A percentile compares a stretch with the other conserved stretches of the same genome.
These are phyloP conservation scores for Limosa lapponica DNA, from an alignment of 2,797 vertebrate genomes.

Conservation along the genomic window DNA sequence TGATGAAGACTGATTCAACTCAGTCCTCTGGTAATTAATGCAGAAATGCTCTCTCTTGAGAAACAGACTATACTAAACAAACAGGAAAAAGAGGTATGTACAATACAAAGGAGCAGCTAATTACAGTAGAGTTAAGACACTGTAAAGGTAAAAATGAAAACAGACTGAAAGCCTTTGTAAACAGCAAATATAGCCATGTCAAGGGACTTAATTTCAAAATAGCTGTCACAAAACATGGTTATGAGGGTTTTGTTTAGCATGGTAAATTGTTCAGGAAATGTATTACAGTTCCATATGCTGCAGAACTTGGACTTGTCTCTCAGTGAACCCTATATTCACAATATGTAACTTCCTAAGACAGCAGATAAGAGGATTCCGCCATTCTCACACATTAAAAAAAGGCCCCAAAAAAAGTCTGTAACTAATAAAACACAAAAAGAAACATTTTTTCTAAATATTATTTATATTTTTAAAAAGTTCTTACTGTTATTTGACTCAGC, in stretches of 20 bases:
- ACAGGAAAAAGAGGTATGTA: not conserved
- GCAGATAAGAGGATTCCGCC: not conserved
- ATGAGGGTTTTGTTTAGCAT: not conserved
- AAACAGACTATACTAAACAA: not conserved
- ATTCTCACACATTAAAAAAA: not conserved
- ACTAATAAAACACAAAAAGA: not conserved
- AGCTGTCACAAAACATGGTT: not conserved
- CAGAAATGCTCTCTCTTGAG: not conserved
- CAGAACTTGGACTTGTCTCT: not conserved
- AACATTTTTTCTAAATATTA: not conserved
- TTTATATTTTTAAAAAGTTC: constrained; percentile 45
- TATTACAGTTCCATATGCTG: not conserved
- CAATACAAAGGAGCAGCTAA: not conserved
- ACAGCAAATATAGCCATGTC: not conserved
- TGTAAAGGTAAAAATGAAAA: not conserved
- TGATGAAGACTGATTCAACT: not conserved
- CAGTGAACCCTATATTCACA: not conserved
- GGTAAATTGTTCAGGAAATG: not conserved
- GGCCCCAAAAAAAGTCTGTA: not conserved
- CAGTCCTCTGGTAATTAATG: not conserved
- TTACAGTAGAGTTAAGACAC: not conserved
- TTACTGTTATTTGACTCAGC: constrained; percentile 98
- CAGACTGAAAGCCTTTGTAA: not conserved
- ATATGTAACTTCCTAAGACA: not conserved
- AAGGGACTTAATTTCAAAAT: not conserved